Evolutionary conservation across 2,113 vertebrate genomes (phyloP).

Genomic region (Irena cyanogastra): DNA sequence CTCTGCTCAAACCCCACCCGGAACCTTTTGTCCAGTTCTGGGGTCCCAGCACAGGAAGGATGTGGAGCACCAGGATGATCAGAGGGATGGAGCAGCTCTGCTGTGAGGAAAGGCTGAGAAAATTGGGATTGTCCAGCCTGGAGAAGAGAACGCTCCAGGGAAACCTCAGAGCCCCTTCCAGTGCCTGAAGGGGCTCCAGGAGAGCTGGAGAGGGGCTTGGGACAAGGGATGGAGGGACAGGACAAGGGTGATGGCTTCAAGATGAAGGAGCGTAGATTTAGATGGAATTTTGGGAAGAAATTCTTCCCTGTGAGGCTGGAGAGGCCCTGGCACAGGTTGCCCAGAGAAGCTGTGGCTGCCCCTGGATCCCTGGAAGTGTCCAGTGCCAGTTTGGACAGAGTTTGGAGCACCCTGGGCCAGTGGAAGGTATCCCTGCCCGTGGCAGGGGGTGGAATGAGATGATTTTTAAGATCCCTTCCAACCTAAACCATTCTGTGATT

Average conservation of each 20-base stretch:
- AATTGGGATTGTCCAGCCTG: background rate
- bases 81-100: background rate
- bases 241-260: background rate
- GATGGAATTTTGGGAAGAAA: background rate
- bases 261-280: rapidly evolving
- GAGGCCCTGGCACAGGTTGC: rapidly evolving
- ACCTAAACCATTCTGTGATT: background rate
- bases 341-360: background rate
- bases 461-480: background rate
- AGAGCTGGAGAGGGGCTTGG: background rate
- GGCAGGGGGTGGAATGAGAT: background rate
- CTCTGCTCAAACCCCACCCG: background rate
- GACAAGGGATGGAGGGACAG: rapidly evolving
- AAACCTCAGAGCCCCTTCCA: background rate
- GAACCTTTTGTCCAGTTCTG: background rate
- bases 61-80: rapidly evolving
- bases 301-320: rapidly evolving
- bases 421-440: background rate
- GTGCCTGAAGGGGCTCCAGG: background rate
- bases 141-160: background rate
- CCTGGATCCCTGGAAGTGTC: background rate
- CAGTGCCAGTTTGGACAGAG: rapidly evolving
- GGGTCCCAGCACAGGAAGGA: background rate
- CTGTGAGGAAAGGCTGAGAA: background rate
- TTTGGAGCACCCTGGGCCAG: rapidly evolving